Percentiles rank a stretch among this genome's conserved stretches.
Conservation (phyloP, 2,888 invertebrate species). For the Escarpia spicata region DNA sequence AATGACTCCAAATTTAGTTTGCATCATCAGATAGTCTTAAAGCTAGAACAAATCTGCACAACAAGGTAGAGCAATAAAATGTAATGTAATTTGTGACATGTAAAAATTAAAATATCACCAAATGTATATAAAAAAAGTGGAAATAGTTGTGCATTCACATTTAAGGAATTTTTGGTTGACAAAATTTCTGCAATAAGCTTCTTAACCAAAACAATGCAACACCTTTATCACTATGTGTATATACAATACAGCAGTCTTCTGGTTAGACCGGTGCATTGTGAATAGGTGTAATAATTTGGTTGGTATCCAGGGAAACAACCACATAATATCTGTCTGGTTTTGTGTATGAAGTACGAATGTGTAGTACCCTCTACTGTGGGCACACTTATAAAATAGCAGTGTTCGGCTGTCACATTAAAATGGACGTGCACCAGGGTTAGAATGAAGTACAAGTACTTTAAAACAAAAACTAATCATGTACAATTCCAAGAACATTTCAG, state of each 20-base stretch:
- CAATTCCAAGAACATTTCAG: no score
- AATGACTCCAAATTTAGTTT: not conserved
- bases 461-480: no score
- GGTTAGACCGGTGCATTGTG: not conserved
- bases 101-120: not conserved
- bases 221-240: not conserved
- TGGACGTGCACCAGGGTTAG: not conserved
- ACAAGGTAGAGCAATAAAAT: not conserved
- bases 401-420: not conserved
- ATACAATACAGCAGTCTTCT: not conserved
- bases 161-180: not conserved
- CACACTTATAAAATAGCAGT: not conserved
- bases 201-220: not conserved
- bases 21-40: not conserved
- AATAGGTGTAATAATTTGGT: not conserved
- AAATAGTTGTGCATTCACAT: not conserved
- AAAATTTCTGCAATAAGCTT: not conserved
- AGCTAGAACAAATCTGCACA: not conserved
- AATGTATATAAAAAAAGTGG: not conserved
- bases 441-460: no score
- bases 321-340: not conserved
- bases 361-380: not conserved
- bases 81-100: not conserved
- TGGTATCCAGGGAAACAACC: not conserved
- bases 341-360: not conserved